A percentile compares a stretch with the other conserved stretches of the same genome.
These are phyloP conservation scores for Halcyon smyrnensis DNA, from an alignment of 2,797 vertebrate species.

Conservation along the genomic window DNA sequence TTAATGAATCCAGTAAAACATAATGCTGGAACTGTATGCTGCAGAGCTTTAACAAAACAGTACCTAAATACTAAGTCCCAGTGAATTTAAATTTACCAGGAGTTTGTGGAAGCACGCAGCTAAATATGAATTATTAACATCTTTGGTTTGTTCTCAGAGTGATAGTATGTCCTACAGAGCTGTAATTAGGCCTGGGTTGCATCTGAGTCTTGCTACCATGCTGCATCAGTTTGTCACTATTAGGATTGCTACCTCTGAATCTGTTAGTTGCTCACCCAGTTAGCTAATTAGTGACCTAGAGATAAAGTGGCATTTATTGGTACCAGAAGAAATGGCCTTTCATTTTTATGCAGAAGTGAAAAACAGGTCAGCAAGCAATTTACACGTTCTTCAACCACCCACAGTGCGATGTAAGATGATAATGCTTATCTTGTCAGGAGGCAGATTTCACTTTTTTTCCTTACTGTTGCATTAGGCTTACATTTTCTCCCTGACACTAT, in stretches of 20 bases:
- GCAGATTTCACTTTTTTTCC: neutral
- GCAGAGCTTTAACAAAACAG: neutral
- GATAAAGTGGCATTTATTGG: conserved; percentile 3
- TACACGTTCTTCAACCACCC: neutral
- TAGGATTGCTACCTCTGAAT: conserved; percentile 16
- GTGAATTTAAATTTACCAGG: neutral
- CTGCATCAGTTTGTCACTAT: conserved; percentile 8
- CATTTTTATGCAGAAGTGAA: conserved; percentile 32
- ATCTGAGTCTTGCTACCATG: neutral
- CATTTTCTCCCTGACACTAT: neutral
- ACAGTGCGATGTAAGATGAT: neutral
- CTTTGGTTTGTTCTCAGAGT: neutral
- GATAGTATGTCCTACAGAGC: neutral
- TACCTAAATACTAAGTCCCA: neutral
- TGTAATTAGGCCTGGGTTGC: conserved; percentile 30
- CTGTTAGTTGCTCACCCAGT: conserved; percentile 15
- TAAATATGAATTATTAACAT: conserved; percentile 18
- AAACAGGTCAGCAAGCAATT: conserved; percentile 29
- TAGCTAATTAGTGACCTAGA: conserved; percentile 29
- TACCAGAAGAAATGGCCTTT: conserved; percentile 20
- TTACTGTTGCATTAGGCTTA: neutral
- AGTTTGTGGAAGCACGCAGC: neutral
- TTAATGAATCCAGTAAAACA: neutral
- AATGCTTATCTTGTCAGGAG: neutral
- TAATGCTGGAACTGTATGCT: neutral